Percentiles rank a stretch among this genome's conserved stretches.
Evolutionary conservation across 2,888 invertebrate species (phyloP).

Genomic region (Lepidocyrtoides sp.): DNA sequence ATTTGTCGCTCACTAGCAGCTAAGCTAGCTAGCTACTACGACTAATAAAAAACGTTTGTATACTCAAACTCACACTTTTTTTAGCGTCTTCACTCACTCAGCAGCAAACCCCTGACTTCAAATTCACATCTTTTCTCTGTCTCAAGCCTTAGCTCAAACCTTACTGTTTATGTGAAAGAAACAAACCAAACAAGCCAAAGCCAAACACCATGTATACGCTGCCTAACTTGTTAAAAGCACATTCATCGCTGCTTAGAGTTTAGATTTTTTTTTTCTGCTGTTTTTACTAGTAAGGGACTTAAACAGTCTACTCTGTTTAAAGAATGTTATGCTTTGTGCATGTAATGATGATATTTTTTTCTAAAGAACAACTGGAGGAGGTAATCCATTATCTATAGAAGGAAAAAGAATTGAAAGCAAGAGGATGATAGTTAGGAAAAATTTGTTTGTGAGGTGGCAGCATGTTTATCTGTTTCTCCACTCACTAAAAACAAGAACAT

Average conservation of each 20-base stretch:
- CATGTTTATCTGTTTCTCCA: conserved; percentile 12
- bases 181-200: neutral
- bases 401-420: neutral
- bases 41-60: too few species aligned
- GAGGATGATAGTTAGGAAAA: neutral
- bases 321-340: neutral
- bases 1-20: conserved; percentile 24
- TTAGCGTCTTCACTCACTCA: neutral
- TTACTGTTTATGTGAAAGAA: neutral
- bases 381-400: conserved; percentile 52
- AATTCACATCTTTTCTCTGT: neutral
- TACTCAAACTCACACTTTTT: neutral
- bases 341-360: too few species aligned
- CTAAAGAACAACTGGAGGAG: conserved; percentile 1
- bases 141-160: too few species aligned
- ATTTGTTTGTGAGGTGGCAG: neutral
- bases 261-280: neutral
- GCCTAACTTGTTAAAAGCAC: neutral
- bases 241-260: neutral
- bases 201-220: neutral
- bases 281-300: neutral
- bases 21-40: too few species aligned
- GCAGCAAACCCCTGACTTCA: neutral
- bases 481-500: neutral
- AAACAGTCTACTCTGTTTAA: conserved; percentile 22